Evolutionary conservation across 2,797 vertebrate genomes (phyloP), one percentile per base, ranked within the genome.

Genomic region (Acipenser ruthenus): DNA sequence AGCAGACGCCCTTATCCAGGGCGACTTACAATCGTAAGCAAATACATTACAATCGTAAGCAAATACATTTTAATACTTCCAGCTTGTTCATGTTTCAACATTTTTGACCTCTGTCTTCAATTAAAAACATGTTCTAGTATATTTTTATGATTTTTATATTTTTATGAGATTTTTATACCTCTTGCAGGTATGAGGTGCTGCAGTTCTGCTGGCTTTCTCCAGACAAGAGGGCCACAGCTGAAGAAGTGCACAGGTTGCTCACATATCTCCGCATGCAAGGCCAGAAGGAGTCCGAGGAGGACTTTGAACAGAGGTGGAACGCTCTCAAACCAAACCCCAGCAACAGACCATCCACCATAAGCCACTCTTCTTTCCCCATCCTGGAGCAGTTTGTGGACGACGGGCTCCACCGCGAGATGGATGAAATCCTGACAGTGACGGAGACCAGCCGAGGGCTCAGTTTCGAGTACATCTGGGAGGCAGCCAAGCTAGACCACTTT

Each of bases 401-500:
- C 0, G 84, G 91, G 52, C 84, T 95, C 49, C 85, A 93, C 12
- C 91, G 92, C 3, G 97, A 99, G 78, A 90, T 97, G 74, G 97
- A 99, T 47, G 97, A 99, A 73, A 89, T 99, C 68, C 95, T 99
- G 53, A 99, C 96, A 0, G 93, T 99, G 63, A 99, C 97, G 0
- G 95, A 99, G 84, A 99, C 96, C 0, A 99, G 96, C 83, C 94
- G 92, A 60, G 97, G 97, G 4, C 92, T 99, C 68, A 99, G 94
- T 82, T 99, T 99, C 47, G 96, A 99, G 71, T 99, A 97, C 0
- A 88, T 98, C 51, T 99, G 97, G 97, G 97, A 99, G 78, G 93
- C 93, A 0, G 94, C 95, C 67, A 97, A 96, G 75, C 95, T 95
- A 0, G 94, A 98, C 79, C 95, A 98, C 79, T 97, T 96, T 8